Percentiles rank a stretch among this genome's conserved stretches.
Evolutionary conservation across 2,888 invertebrate species (phyloP).

Genomic region (Hetaerina titia): DNA sequence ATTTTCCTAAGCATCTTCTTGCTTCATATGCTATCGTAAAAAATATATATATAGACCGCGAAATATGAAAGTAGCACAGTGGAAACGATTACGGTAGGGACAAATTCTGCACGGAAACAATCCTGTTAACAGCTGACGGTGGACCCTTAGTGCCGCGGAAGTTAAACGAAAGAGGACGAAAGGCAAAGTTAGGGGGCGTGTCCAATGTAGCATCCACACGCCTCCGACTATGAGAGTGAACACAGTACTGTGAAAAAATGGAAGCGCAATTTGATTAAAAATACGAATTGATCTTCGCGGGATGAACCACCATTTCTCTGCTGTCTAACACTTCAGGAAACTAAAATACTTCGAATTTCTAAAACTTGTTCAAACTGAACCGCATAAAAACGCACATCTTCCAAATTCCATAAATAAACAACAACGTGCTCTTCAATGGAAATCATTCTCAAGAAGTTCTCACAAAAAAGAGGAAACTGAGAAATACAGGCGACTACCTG

Average conservation of each 20-base stretch:
- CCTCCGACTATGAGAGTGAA: neutral
- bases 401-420: neutral
- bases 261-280: neutral
- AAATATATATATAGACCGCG: neutral
- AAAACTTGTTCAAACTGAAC: neutral
- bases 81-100: neutral
- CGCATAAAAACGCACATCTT: neutral
- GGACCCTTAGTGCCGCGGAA: neutral
- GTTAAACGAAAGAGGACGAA: neutral
- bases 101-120: neutral
- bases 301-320: neutral
- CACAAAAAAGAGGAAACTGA: no score
- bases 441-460: no score
- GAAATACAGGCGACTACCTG: no score
- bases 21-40: neutral
- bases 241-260: neutral
- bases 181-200: slow-evolving; percentile 19
- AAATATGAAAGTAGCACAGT: neutral
- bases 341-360: neutral
- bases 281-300: neutral
- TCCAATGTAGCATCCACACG: slow-evolving; percentile 19
- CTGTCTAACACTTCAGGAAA: neutral
- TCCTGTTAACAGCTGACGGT: neutral
- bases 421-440: no score
- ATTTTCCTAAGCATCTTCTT: neutral